phyloP scores from a whole-genome alignment of 2,888 invertebrate genomes.

The Elegia similella region DNA sequence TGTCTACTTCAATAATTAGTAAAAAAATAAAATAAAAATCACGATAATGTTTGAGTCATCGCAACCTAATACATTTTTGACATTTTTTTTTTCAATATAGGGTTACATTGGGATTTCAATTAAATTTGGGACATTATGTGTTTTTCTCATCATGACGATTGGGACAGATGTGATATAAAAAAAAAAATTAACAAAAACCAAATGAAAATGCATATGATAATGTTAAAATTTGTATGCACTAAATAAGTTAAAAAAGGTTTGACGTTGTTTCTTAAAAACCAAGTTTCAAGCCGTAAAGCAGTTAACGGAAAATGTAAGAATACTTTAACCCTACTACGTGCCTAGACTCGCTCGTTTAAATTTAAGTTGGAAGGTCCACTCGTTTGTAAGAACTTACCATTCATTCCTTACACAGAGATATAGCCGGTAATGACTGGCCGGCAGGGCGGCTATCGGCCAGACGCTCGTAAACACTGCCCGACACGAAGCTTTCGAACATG shows the following conservation, averaged over 20 bases:
- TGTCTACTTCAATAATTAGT: no score
- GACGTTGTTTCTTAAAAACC: conserved; percentile 46
- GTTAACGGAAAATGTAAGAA: conserved; percentile 29
- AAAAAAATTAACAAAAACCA: no score
- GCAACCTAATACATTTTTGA: no score
- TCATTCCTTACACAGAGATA: conserved; percentile 76
- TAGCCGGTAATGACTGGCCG: conserved; percentile 71
- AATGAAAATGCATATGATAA: neutral
- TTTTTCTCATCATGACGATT: no score
- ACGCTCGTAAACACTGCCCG: conserved; percentile 74
- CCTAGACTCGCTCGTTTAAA: conserved; percentile 61
- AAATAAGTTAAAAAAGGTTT: conserved; percentile 4
- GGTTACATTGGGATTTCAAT: no score
- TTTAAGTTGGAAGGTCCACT: conserved; percentile 53
- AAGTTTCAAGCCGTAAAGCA: conserved; percentile 53
- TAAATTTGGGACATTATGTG: no score
- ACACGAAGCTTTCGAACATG: conserved; percentile 69
- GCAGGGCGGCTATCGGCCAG: conserved; percentile 68
- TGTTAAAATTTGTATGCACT: neutral
- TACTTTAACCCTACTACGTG: conserved; percentile 51
- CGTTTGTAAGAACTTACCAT: conserved; percentile 69
- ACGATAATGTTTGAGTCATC: no score
- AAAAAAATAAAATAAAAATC: no score
- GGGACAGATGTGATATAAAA: no score
- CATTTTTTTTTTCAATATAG: no score